phyloP scores from a whole-genome alignment of 2,888 invertebrate genomes.

The Flabesymbios commensalis region DNA sequence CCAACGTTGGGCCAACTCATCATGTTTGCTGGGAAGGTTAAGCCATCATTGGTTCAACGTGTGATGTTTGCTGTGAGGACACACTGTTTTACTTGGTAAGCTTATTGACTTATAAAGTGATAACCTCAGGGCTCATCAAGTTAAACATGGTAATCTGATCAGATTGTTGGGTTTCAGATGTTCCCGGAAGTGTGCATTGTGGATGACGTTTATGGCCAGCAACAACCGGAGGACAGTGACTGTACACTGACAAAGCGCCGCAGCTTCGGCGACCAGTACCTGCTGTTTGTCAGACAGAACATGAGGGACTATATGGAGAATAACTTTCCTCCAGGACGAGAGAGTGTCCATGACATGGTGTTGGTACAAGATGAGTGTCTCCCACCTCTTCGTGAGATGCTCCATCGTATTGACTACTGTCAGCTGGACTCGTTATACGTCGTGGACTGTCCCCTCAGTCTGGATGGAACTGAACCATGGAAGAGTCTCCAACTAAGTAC shows the following conservation, averaged over 20 bases:
- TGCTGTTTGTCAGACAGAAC: slow-evolving; percentile 38
- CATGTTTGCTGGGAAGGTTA: no score
- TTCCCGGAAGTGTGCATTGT: slow-evolving; percentile 32
- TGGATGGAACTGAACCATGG: slow-evolving; percentile 20
- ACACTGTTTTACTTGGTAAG: no score
- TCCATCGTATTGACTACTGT: slow-evolving; percentile 31
- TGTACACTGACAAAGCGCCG: slow-evolving; percentile 34
- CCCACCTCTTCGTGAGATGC: slow-evolving; percentile 31
- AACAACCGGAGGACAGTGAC: slow-evolving; percentile 29
- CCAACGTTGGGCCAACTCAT: no score
- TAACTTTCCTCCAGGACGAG: slow-evolving; percentile 30
- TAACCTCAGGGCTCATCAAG: no score
- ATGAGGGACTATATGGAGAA: slow-evolving; percentile 36
- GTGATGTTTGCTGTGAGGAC: no score
- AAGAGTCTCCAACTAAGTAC: slow-evolving; percentile 24
- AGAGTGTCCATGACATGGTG: slow-evolving; percentile 35
- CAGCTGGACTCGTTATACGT: slow-evolving; percentile 31
- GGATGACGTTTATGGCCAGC: slow-evolving; percentile 33
- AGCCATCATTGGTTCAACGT: no score
- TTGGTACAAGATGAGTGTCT: slow-evolving; percentile 37
- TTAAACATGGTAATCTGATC: no score
- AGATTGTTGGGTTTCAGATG: slow-evolving; percentile 33
- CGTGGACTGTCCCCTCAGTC: slow-evolving; percentile 31
- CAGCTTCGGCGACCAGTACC: slow-evolving; percentile 38
- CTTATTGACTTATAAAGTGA: no score